Base-by-base conservation (phyloP, 2,888 invertebrate genomes). In the Lasius fuliginosus region DNA sequence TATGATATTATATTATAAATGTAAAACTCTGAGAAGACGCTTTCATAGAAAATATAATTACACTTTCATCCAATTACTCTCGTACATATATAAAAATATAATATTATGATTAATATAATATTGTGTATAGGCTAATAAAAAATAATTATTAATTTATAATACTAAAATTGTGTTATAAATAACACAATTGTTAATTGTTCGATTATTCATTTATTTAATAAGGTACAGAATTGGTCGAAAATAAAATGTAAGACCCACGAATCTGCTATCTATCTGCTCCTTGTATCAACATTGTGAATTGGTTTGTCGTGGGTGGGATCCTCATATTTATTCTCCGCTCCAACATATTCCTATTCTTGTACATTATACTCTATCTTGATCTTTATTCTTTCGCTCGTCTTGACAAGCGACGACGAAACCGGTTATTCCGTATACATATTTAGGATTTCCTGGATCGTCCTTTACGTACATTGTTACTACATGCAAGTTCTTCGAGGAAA, bases 371-470 rank as follows among this genome's bases (percentile, higher is more conserved):
- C 33, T 71, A 30, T 71, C 46, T 40, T 82, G 76, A 58, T 83
- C 58, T 23, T 64, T 69, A 62, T 81, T 84, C 42, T 65, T 49
- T 65, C 49, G 40, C 60, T 46, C 30, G 56, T 77, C 23, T 30
- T 46, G 58, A 69, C 68, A 23, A 69, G 56, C 42, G 23, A 33
- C 69, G 58, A 69, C 46, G 36, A 81, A 81, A 81, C 79, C 79
- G 79, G 79, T 81, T 81, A 81, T 49, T 81, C 73, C 46, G n/a
- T 81, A 71, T 71, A n/a, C 53, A 53, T 53, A 81, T 81, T 81
- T 81, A 81, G 73, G 60, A 81, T 81, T 81, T 81, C 60, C 73
- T 81, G 73, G 33, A 81, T 62, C 71, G 46, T 23, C 18, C 58
- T 9, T 42, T 58, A 42, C 9, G 30, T 71, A 18, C 30, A 42